Base-by-base conservation (phyloP, 37 sponge, comb jelly and placozoan species). In the Beroe forskalii region DNA sequence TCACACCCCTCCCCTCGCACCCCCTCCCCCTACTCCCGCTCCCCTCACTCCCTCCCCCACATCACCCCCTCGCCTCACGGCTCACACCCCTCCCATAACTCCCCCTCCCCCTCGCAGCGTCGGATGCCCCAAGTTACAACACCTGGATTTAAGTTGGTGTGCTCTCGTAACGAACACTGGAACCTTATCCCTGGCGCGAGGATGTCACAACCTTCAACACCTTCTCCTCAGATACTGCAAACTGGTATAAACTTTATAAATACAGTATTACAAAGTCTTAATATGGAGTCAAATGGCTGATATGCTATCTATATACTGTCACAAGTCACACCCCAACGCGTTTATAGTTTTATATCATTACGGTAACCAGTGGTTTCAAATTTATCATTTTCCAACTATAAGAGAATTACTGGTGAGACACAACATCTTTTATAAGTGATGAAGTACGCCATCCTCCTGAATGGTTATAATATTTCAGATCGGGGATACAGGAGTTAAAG, bases 111-210 rank as follows among this genome's bases (percentile, higher is more conserved):
- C 12, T 69, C 32, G 9, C 72, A 69, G 72, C 19, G 39, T 32
- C 17, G 72, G 72, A 32, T 69, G 72, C 19, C 72, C 72, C 17
- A 27, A 69, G 38, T 32, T 69, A 27, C 72, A 69, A 36, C 72
- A 69, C 38, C 72, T 69, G 1, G 72, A 69, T 17, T 37, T 69
- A 17, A 69, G 72, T 33, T 69, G 72, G 72, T 69, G 72, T 69
- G 35, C 39, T 32, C 72, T 69, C 1, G 72, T 69, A 4, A 69
- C 37, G 1, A 69, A 69, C 39, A 69, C 27, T 19, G 72, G 72
- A 14, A 33, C 72, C 12, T 17, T 69, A 19, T 27, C 72, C 32
- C 72, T 69, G 17, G 72, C 72, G 4, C 40, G 35, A 24, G 86
- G 86, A 0, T 80, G 86, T 27, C 44, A 38, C 25, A 80, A 80